A percentile compares a stretch with the other conserved stretches of the same genome.
Conservation (phyloP, 1,140 invertebrate genomes). For the Mycetomoellerius zeteki region DNA sequence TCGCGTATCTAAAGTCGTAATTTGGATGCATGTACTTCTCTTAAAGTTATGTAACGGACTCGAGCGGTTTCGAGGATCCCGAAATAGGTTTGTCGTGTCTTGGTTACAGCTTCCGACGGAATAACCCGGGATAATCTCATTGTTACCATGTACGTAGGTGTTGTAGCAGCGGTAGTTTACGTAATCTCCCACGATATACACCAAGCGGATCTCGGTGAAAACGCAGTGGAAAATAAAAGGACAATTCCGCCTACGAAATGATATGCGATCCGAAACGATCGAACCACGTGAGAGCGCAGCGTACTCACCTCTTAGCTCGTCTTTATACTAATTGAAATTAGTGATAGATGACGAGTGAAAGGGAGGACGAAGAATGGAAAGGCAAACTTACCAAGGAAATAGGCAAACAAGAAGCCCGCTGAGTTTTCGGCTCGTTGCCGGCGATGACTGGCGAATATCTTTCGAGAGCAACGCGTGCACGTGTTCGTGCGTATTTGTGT, state of each 20-base stretch:
- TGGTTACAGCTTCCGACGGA: constrained; percentile 53
- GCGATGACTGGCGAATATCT: constrained; percentile 62
- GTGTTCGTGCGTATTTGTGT: neutral
- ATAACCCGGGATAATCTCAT: constrained; percentile 59
- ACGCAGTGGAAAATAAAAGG: neutral
- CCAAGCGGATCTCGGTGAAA: neutral
- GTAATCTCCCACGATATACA: constrained; percentile 29
- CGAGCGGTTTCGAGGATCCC: constrained; percentile 27
- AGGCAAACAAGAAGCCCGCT: constrained; percentile 57
- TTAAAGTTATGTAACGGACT: constrained; percentile 40
- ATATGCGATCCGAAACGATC: constrained; percentile 6
- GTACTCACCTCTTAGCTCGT: constrained; percentile 38
- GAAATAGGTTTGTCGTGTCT: constrained; percentile 64
- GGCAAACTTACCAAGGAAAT: constrained; percentile 57
- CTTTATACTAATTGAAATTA: constrained; percentile 61
- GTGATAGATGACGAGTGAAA: constrained; percentile 63
- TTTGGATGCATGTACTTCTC: constrained; percentile 1
- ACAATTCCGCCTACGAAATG: neutral
- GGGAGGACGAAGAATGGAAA: constrained; percentile 56
- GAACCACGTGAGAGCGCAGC: neutral
- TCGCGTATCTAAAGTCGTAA: neutral
- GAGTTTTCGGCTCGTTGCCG: constrained; percentile 63
- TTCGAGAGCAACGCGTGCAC: constrained; percentile 34
- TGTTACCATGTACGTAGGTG: constrained; percentile 20
- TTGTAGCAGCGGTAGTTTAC: constrained; percentile 37